Percentiles rank a stretch among this genome's conserved stretches.
Conservation (phyloP, 2,113 vertebrate species). For the Leptosomus discolor region DNA sequence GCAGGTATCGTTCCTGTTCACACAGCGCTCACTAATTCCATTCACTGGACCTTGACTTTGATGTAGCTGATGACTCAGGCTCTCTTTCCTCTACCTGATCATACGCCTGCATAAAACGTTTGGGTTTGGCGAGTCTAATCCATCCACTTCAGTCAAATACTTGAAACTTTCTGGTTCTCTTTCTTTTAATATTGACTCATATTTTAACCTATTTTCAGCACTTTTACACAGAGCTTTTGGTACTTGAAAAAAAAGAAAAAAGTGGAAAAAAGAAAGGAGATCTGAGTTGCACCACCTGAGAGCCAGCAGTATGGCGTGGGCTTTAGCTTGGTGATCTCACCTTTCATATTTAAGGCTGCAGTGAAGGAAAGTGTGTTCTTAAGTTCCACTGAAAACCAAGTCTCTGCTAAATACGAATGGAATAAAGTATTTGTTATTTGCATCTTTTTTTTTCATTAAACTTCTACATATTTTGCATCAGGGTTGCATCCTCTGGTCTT, state of each 20-base stretch:
- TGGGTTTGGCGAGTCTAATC: constrained; percentile 9
- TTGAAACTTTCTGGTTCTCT: constrained; percentile 17
- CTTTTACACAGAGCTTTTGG: neutral
- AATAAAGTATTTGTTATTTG: neutral
- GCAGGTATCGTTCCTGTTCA: constrained; percentile 42
- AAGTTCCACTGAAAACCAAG: neutral
- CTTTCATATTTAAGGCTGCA: neutral
- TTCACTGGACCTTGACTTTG: constrained; percentile 28
- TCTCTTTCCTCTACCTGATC: constrained; percentile 26
- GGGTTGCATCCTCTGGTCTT: neutral
- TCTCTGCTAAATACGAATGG: neutral
- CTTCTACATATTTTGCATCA: neutral
- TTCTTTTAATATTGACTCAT: neutral
- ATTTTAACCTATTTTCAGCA: neutral
- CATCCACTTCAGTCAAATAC: constrained; percentile 33
- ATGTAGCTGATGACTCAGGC: constrained; percentile 53
- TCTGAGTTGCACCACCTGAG: neutral
- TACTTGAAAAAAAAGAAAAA: neutral
- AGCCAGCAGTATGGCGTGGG: neutral
- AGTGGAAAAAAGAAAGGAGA: neutral
- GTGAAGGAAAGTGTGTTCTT: neutral
- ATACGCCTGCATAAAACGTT: neutral
- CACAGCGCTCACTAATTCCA: constrained; percentile 24
- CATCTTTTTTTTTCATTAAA: neutral
- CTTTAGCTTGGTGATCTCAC: neutral